Conservation (phyloP, 2,888 invertebrate species). For the Nephrotoma flavescens region DNA sequence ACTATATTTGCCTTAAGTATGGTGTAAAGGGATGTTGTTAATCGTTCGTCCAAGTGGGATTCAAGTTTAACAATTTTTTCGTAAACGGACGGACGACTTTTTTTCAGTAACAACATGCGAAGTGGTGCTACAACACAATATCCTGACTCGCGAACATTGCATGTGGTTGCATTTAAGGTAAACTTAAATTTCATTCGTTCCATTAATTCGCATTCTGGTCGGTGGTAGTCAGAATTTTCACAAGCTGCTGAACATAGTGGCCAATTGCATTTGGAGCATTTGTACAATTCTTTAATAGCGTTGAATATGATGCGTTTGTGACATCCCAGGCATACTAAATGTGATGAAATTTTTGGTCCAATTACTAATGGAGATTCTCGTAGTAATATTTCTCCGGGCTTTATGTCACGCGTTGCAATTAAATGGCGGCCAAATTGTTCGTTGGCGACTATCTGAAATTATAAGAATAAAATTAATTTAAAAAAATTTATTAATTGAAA, state of each 20-base stretch:
- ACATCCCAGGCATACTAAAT: conserved; percentile 48
- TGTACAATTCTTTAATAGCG: conserved; percentile 35
- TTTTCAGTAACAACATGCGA: conserved; percentile 45
- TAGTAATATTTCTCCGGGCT: conserved; percentile 49
- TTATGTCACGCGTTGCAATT: conserved; percentile 50
- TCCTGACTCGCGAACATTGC: conserved; percentile 39
- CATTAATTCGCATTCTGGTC: conserved; percentile 47
- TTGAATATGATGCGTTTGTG: conserved; percentile 33
- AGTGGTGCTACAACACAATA: conserved; percentile 53
- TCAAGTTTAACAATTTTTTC: conserved; percentile 21
- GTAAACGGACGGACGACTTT: conserved; percentile 33
- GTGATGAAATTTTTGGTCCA: conserved; percentile 48
- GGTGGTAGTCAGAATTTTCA: conserved; percentile 38
- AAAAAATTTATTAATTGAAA: neutral
- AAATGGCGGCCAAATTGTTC: conserved; percentile 45
- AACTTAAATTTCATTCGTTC: conserved; percentile 40
- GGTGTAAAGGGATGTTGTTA: conserved; percentile 42
- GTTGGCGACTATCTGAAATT: conserved; percentile 36
- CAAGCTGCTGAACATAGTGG: conserved; percentile 50
- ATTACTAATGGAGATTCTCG: conserved; percentile 47
- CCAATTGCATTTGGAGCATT: conserved; percentile 50
- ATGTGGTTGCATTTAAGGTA: conserved; percentile 31
- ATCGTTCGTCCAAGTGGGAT: conserved; percentile 43
- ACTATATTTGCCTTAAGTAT: conserved; percentile 45
- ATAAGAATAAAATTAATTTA: conserved; percentile 13